Evolutionary conservation across 2,888 invertebrate genomes (phyloP).

Genomic region (Hylaea fasciaria): DNA sequence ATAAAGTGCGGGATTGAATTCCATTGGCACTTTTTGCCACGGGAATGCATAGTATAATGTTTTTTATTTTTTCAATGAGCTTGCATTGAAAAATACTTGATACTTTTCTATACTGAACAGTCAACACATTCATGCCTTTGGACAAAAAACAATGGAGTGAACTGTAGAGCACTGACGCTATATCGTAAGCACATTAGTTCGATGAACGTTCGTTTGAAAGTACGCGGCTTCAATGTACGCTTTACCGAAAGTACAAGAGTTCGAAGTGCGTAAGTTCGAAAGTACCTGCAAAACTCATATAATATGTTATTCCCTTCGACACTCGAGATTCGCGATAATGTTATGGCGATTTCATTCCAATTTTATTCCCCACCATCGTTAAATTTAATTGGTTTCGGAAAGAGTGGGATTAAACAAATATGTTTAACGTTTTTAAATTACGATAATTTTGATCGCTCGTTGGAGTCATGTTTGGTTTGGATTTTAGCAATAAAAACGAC

Average conservation of each 20-base stretch:
- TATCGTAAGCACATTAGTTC: no score
- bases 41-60: constrained; percentile 43
- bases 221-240: no score
- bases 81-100: background rate
- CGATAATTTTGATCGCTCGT: constrained; percentile 15
- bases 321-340: constrained; percentile 19
- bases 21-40: background rate
- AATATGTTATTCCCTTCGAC: constrained; percentile 1
- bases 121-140: no score
- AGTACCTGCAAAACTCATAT: constrained; percentile 15
- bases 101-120: no score
- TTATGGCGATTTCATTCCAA: constrained; percentile 18
- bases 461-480: background rate
- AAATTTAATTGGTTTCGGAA: constrained; percentile 39
- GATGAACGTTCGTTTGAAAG: no score
- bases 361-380: constrained; percentile 31
- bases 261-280: no score
- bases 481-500: background rate
- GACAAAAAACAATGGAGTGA: no score
- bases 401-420: constrained; percentile 37
- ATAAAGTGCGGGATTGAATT: constrained; percentile 2
- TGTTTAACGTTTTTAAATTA: constrained; percentile 24
- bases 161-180: no score
- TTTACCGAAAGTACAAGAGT: no score
- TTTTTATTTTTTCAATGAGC: background rate